Evolutionary conservation across 2,888 invertebrate species (phyloP).

Genomic region (Dryobotodes eremita): DNA sequence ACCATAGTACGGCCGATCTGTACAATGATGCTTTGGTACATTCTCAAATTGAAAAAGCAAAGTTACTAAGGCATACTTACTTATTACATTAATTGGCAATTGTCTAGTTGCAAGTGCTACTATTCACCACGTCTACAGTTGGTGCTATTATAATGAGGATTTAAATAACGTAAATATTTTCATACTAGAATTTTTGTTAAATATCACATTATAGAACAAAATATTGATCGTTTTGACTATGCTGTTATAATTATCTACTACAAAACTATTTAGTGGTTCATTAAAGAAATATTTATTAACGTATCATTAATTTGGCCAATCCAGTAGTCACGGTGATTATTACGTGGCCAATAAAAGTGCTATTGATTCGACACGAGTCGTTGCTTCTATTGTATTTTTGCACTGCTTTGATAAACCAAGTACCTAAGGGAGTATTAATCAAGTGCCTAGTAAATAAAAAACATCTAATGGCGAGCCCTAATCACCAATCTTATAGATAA

Average conservation of each 20-base stretch:
- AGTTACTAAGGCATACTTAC: background rate
- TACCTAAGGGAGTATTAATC: constrained; percentile 11
- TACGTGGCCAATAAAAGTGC: constrained; percentile 22
- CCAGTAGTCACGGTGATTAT: constrained; percentile 24
- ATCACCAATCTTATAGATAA: constrained; percentile 24
- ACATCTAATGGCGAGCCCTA: background rate
- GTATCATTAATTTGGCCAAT: background rate
- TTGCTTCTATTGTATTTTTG: constrained; percentile 17
- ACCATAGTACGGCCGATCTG: constrained; percentile 87
- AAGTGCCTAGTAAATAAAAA: constrained; percentile 2
- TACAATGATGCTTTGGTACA: constrained; percentile 62
- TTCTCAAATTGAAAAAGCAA: constrained; percentile 20
- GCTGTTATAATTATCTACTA: background rate
- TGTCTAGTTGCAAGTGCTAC: background rate
- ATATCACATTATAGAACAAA: background rate
- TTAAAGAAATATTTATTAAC: constrained; percentile 1
- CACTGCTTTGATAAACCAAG: constrained; percentile 38
- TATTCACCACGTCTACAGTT: background rate
- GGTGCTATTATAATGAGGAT: background rate
- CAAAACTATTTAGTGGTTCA: constrained; percentile 15
- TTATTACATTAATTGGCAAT: background rate
- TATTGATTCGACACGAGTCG: constrained; percentile 29
- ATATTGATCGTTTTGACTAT: background rate
- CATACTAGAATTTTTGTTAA: constrained; percentile 2
- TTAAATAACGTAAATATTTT: background rate